Percentiles rank a stretch among this genome's conserved stretches.
Conservation (phyloP, 2,888 invertebrate species). For the Stomorhina lunata region DNA sequence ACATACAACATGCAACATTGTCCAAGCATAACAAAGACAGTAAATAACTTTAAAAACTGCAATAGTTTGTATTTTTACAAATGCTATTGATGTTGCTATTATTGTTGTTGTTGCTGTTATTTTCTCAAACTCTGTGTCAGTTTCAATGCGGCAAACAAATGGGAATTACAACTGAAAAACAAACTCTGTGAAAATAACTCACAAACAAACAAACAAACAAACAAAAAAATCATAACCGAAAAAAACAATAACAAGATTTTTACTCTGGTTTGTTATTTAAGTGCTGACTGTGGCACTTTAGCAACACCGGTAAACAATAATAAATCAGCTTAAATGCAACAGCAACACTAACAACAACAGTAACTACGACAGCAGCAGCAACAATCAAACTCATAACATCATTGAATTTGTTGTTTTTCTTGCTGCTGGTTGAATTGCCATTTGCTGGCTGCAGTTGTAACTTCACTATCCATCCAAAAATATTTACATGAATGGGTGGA, state of each 20-base stretch:
- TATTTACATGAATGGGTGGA: constrained; percentile 22
- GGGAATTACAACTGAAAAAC: not conserved
- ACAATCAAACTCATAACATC: not conserved
- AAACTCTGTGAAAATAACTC: too few species aligned
- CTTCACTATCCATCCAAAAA: constrained; percentile 23
- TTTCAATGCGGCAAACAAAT: constrained; percentile 51
- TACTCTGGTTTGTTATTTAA: constrained; percentile 62
- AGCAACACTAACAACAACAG: not conserved
- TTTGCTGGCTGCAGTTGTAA: constrained; percentile 17
- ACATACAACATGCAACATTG: constrained; percentile 54
- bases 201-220: constrained; percentile 1
- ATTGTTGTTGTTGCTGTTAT: constrained; percentile 5
- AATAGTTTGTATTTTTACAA: constrained; percentile 29
- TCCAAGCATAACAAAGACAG: constrained; percentile 53
- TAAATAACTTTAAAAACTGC: constrained; percentile 43
- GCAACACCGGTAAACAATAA: constrained; percentile 64
- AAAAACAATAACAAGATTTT: constrained; percentile 47
- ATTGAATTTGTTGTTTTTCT: constrained; percentile 8
- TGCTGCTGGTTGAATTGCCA: too few species aligned
- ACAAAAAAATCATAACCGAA: constrained; percentile 18
- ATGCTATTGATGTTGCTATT: not conserved
- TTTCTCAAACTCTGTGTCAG: constrained; percentile 39
- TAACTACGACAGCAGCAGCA: not conserved
- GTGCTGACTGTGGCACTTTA: constrained; percentile 65
- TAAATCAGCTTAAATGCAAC: constrained; percentile 57